phyloP scores from a whole-genome alignment of 2,797 vertebrate genomes.

The Iguana delicatissima region DNA sequence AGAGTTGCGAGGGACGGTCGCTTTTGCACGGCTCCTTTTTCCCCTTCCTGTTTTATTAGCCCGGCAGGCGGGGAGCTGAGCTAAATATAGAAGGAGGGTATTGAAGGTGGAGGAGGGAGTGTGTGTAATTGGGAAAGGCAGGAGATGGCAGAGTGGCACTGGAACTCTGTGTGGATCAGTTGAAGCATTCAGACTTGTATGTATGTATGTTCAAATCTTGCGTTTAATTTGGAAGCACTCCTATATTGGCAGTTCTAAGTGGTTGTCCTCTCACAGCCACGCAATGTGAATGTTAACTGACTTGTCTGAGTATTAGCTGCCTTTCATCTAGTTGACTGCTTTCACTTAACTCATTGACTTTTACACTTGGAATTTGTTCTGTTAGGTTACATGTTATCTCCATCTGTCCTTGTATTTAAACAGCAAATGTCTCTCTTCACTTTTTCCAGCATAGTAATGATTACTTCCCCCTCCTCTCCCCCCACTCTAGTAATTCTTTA shows the following conservation, averaged over 20 bases:
- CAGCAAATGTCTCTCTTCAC: background rate
- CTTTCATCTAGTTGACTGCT: background rate
- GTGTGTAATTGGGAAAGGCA: no score
- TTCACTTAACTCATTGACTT: no score
- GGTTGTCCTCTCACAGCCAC: background rate
- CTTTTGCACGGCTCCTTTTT: background rate
- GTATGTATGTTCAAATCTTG: background rate
- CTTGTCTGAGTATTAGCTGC: no score
- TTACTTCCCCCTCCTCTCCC: background rate
- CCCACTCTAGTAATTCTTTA: background rate
- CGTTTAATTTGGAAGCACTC: background rate
- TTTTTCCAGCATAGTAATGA: background rate
- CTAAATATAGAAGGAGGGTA: slow-evolving; percentile 54
- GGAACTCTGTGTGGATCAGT: background rate
- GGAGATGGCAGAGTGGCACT: background rate
- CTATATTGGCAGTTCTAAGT: background rate
- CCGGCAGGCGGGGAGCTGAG: background rate
- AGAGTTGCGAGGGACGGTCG: no score
- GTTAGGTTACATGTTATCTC: background rate
- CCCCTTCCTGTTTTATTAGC: fast-evolving
- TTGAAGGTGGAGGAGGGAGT: background rate
- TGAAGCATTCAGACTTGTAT: no score
- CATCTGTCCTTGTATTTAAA: background rate
- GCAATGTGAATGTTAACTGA: background rate
- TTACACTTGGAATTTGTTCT: background rate